These are phyloP conservation scores for Lagocephalus sceleratus DNA, from an alignment of 2,797 vertebrate genomes.

Conservation along the genomic window DNA sequence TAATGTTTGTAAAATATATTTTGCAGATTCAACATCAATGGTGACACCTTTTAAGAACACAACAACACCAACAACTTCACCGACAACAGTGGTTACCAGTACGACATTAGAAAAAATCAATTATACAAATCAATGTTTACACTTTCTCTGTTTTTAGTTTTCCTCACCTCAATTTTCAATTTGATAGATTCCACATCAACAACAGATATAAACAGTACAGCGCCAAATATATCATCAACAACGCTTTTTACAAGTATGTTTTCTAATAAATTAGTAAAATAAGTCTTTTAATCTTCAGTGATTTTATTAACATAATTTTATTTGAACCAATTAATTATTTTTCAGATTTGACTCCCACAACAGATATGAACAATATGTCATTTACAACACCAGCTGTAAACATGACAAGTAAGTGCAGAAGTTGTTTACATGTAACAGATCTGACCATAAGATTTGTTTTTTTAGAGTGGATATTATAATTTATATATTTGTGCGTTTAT, in stretches of 20 bases:
- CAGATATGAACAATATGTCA: not conserved
- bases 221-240: not conserved
- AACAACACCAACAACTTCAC: not conserved
- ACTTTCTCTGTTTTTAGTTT: not conserved
- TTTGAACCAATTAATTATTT: not conserved
- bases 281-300: no score
- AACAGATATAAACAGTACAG: not conserved
- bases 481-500: not conserved
- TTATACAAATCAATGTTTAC: not conserved
- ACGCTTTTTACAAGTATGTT: not conserved
- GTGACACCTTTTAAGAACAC: not conserved
- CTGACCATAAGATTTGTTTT: no score
- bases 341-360: not conserved
- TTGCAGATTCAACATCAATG: not conserved
- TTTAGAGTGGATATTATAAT: no score
- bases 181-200: no score
- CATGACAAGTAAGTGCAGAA: not conserved
- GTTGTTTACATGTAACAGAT: no score
- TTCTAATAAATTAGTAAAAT: no score
- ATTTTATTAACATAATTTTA: no score
- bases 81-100: not conserved
- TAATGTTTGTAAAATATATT: not conserved
- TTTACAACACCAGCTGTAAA: not conserved
- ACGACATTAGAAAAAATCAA: not conserved
- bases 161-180: not conserved